phyloP scores from a whole-genome alignment of 2,888 invertebrate species.

The Temnothorax ravouxi region DNA sequence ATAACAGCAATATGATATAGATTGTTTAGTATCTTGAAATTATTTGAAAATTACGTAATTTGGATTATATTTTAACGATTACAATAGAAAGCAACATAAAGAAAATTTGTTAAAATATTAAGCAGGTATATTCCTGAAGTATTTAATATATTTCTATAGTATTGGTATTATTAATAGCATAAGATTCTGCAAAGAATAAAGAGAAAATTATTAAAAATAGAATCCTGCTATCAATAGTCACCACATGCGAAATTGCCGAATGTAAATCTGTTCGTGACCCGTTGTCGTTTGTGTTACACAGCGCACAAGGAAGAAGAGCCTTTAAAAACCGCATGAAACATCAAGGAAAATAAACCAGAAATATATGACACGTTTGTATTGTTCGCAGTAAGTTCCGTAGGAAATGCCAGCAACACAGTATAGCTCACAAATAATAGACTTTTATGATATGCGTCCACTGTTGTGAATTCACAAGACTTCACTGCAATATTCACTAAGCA shows the following conservation, averaged over 20 bases:
- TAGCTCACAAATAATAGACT: constrained; percentile 22
- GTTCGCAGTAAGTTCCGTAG: constrained; percentile 25
- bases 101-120: not conserved
- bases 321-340: constrained; percentile 58
- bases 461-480: not conserved
- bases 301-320: constrained; percentile 16
- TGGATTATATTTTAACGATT: not conserved
- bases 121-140: not conserved
- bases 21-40: not conserved
- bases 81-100: not conserved
- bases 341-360: constrained; percentile 37
- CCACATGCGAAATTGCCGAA: constrained; percentile 62
- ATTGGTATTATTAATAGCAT: not conserved
- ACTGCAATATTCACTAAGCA: not conserved
- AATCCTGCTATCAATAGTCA: constrained; percentile 63
- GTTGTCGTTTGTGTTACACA: constrained; percentile 57
- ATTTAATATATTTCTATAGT: not conserved
- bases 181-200: constrained; percentile 62
- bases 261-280: constrained; percentile 76
- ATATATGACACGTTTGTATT: constrained; percentile 45
- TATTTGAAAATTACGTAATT: not conserved
- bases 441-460: constrained; percentile 5
- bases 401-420: constrained; percentile 25
- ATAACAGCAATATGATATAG: not conserved
- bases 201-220: constrained; percentile 82